Percentiles rank a stretch among this genome's conserved stretches.
Evolutionary conservation across 1,140 invertebrate species (phyloP).

Genomic region (Diachasma alloeum): DNA sequence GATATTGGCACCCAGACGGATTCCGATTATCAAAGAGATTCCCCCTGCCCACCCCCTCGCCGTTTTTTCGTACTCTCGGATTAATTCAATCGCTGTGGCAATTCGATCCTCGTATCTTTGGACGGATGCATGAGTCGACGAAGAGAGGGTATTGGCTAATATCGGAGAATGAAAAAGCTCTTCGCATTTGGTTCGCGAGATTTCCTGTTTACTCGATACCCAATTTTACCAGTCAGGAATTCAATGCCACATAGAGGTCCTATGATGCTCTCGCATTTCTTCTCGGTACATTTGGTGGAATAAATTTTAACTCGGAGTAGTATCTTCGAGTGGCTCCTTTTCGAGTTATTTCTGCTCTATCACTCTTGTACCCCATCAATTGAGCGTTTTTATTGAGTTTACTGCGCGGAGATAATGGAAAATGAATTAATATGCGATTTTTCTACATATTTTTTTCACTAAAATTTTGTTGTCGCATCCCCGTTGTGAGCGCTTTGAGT

Average conservation of each 20-base stretch:
- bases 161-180: constrained; percentile 10
- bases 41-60: not conserved
- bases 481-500: constrained; percentile 11
- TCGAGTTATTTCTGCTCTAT: not conserved
- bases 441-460: not conserved
- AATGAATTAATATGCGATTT: not conserved
- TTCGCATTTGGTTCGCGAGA: constrained; percentile 1
- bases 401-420: not conserved
- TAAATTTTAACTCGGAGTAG: not conserved
- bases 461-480: not conserved
- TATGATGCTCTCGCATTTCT: not conserved
- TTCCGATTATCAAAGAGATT: constrained; percentile 23
- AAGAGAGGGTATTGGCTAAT: constrained; percentile 11
- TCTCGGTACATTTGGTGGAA: not conserved
- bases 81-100: constrained; percentile 19
- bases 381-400: not conserved
- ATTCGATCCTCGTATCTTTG: constrained; percentile 10
- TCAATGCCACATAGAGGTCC: not conserved
- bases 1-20: constrained; percentile 11
- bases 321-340: not conserved
- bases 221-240: constrained; percentile 4
- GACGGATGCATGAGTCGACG: not conserved
- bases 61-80: not conserved
- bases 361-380: not conserved
- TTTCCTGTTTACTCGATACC: constrained; percentile 11